Evolutionary conservation across 1,140 invertebrate species (phyloP), one percentile per base, ranked within the genome.

Genomic region (Proctacanthus coquilletti): DNA sequence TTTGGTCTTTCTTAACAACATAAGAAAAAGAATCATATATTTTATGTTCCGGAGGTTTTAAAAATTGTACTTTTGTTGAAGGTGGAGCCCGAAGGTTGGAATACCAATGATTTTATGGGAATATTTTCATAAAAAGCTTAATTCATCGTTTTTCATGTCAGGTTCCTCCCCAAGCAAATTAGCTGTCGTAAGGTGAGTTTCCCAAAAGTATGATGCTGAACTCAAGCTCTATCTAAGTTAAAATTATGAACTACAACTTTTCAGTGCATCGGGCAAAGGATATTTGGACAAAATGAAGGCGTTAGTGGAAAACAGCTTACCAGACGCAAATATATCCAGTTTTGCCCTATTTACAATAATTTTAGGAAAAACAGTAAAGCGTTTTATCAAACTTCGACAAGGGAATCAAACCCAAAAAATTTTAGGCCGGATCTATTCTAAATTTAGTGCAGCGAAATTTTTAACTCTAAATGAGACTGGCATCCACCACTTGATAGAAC

Each of bases 341-440:
- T 58, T 53, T 34, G 54, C 51, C 18, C 35, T 52, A 8, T 56
- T 48, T 21, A 43, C 41, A 2, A 41, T 54, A 41, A 18, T 58
- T 32, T 30, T 58, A 33, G 55, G 55, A 5, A 46, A 51, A n/a
- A 52, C 47, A 9, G 13, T 27, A 27, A 39, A 42, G 8, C n/a
- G n/a, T 8, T 33, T 38, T 18, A 29, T 18, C 4, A 25, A 38
- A 38, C 15, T 32, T 3, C 33, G 40, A n/a, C 48, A 21, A n/a
- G 6, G 8, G 10, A 40, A 46, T 39, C 55, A 56, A 29, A 39
- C 38, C 0, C 50, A 56, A 31, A 58, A 58, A 34, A 35, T 58
- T 5, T 23, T 57, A 14, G 56, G 57, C 5, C 54, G 57, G n/a
- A 58, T 60, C 34, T 57, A 54, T 27, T 51, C 53, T 25, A 60